phyloP scores from a whole-genome alignment of 2,113 vertebrate species.

The Oreochromis tanganicae region DNA sequence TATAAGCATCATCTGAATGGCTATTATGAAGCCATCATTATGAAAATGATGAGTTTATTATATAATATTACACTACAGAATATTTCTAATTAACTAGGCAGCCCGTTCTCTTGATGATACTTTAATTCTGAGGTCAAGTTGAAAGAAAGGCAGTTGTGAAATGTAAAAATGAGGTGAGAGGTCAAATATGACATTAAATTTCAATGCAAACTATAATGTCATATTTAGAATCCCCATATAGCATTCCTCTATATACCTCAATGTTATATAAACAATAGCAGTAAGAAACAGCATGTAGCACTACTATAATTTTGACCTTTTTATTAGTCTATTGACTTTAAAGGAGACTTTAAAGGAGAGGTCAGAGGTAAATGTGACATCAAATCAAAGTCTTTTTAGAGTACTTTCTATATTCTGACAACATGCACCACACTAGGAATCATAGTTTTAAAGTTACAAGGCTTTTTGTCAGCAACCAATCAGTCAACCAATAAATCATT shows the following conservation, averaged over 20 bases:
- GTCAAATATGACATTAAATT: background rate
- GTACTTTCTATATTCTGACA: background rate
- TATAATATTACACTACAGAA: background rate
- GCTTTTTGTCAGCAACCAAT: background rate
- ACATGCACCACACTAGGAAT: background rate
- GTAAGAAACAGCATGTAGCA: background rate
- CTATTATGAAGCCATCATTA: background rate
- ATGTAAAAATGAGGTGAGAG: background rate
- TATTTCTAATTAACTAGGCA: background rate
- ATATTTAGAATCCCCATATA: background rate
- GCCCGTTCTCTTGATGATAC: fast-evolving
- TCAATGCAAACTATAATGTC: background rate
- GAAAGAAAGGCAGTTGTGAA: background rate
- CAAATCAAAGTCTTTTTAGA: background rate
- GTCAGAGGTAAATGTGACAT: background rate
- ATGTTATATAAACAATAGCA: background rate
- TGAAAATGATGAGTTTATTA: background rate
- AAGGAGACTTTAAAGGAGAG: background rate
- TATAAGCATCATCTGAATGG: background rate
- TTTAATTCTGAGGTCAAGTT: background rate
- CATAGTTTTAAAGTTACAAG: background rate
- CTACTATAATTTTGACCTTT: background rate
- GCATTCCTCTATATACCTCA: background rate
- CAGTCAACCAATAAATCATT: background rate
- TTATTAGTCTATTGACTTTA: background rate